phyloP scores from a whole-genome alignment of 2,113 vertebrate genomes.

The Promerops cafer region DNA sequence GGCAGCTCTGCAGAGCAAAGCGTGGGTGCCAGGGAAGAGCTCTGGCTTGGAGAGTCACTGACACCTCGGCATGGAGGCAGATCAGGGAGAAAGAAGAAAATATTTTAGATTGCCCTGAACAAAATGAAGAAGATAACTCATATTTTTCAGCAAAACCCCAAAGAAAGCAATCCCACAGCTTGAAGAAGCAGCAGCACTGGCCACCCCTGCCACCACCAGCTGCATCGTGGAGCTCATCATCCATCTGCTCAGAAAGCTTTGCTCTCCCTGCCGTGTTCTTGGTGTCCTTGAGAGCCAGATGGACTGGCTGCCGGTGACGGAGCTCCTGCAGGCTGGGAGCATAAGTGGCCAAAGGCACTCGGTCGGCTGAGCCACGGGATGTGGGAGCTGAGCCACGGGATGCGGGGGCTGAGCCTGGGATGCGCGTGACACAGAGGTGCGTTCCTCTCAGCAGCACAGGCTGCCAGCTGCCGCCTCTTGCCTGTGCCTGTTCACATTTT shows the following conservation, averaged over 20 bases:
- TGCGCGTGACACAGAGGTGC: fast-evolving
- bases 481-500: background rate
- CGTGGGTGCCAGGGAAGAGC: fast-evolving
- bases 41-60: background rate
- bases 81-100: background rate
- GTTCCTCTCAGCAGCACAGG: background rate
- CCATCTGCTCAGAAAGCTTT: background rate
- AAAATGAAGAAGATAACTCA: background rate
- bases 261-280: background rate
- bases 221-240: background rate
- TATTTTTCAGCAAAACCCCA: background rate
- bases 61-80: fast-evolving
- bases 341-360: fast-evolving
- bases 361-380: fast-evolving
- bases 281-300: constrained; percentile 7
- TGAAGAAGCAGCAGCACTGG: background rate
- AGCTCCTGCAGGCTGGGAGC: background rate
- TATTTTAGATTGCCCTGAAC: background rate
- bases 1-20: background rate
- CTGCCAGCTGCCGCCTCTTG: background rate
- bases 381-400: background rate
- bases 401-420: background rate
- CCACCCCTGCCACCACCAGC: fast-evolving
- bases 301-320: background rate
- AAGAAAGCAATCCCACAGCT: fast-evolving